Evolutionary conservation across 2,113 vertebrate species (phyloP).

Genomic region (Micromys minutus): DNA sequence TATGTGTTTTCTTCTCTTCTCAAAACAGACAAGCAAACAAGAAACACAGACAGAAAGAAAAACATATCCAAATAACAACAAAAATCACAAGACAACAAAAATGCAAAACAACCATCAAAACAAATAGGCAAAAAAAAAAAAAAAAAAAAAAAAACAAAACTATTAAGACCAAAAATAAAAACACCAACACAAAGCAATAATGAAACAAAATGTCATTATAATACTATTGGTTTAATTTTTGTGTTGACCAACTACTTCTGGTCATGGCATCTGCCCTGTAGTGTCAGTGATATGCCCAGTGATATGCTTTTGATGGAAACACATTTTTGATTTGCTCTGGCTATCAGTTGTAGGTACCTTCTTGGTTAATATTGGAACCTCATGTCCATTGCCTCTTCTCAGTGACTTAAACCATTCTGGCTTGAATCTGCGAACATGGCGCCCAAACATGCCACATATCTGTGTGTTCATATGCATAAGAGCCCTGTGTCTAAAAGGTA

Average conservation of each 20-base stretch:
- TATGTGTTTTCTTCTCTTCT: neutral
- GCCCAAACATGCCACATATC: neutral
- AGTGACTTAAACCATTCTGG: neutral
- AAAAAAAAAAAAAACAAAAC: too few relatives aligned
- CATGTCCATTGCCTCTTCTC: neutral
- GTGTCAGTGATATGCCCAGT: neutral
- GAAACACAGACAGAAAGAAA: neutral
- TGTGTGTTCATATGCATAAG: neutral
- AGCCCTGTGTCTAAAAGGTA: neutral
- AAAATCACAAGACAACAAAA: neutral
- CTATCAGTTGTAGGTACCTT: neutral
- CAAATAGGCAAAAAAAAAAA: neutral
- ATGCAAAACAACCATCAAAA: neutral
- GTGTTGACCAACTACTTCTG: neutral
- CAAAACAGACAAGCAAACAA: neutral
- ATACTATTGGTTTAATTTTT: neutral
- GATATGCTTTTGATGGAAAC: neutral
- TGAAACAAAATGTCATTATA: neutral
- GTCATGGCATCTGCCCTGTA: neutral
- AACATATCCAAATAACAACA: neutral
- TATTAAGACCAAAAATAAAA: neutral
- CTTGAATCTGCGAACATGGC: too few relatives aligned
- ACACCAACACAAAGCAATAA: neutral
- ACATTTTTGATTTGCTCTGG: neutral
- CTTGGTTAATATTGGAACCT: neutral